Conservation (phyloP, 2,888 invertebrate genomes). For the Piscicola geometra region DNA sequence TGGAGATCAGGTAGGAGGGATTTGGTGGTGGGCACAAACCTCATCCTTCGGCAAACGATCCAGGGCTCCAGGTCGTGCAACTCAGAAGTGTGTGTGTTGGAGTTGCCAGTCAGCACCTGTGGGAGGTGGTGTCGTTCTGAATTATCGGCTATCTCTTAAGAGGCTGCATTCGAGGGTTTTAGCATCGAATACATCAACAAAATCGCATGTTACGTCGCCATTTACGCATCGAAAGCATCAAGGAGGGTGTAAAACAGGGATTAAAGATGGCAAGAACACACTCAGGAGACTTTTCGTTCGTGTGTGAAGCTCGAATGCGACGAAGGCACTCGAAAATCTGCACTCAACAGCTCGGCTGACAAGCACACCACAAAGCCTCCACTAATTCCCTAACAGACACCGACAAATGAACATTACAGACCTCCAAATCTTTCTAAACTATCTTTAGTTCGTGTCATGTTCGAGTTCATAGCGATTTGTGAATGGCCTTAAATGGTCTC, state of each 20-base stretch:
- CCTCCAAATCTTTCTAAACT: background rate
- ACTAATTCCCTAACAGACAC: background rate
- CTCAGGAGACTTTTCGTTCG: no score
- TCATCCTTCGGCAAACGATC: constrained; percentile 76
- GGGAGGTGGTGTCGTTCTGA: no score
- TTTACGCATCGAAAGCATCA: background rate
- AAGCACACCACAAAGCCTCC: no score
- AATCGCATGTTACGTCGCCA: background rate
- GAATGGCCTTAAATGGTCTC: no score
- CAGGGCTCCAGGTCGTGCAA: constrained; percentile 71
- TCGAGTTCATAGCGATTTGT: no score
- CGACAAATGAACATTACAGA: background rate
- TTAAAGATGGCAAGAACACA: background rate
- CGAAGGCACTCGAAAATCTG: no score
- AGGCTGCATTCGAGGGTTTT: no score
- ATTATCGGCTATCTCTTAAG: no score
- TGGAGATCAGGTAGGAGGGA: constrained; percentile 59
- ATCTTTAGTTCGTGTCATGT: no score
- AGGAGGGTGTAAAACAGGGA: background rate
- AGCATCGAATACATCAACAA: background rate
- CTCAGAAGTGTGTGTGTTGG: constrained; percentile 77
- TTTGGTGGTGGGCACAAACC: constrained; percentile 70
- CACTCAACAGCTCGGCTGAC: no score
- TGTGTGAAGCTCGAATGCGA: no score
- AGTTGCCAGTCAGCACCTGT: constrained; percentile 75